Base-by-base conservation (phyloP, 2,797 vertebrate genomes). In the Cirrhinus mrigala region DNA sequence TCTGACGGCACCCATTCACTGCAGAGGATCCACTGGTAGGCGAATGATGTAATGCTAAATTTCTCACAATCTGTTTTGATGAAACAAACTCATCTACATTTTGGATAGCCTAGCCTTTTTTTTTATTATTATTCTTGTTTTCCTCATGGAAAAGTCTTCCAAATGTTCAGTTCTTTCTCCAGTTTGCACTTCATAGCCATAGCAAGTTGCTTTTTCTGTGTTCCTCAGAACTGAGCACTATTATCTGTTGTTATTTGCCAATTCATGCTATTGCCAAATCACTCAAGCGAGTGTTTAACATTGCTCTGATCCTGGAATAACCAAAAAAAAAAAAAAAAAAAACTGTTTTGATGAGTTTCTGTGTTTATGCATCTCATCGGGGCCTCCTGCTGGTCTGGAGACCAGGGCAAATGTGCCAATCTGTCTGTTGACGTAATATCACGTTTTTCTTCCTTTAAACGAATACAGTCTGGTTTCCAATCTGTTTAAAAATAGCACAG, bases 381-480 rank as follows among this genome's bases (percentile, higher is more conserved):
- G 77, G 10, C 58, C n/a, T 64, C 37, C 76, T 64, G n/a, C 40
- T 29, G 24, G n/a, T 64, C 8, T 64, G 40, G 75, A 77, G 33
- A 60, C 56, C 14, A 24, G 22, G 33, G 8, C 56, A 44, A 60
- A 60, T 44, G 4, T 4, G 8, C 50, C 8, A 20, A 27, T 78
- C 22, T n/a, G 1, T 62, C 16, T 0, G 24, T 5, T 56, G 44
- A 2, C 50, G 37, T 60, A 74, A 62, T 16, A 16, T 27, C 60
- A 50, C 12, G n/a, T 18, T 83, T 29, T 24, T 29, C 60, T 52
- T 48, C 60, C 10, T 68, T 29, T 66, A 66, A 83, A 76, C 54
- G 1, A 52, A 66, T 52, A 12, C 18, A 64, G n/a, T 29, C 58
- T 37, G 9, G 9, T n/a, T 64, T 66, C 9, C 60, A 27, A 14